Base-by-base conservation (phyloP, 2,888 invertebrate genomes). In the Nymphalis urticae region DNA sequence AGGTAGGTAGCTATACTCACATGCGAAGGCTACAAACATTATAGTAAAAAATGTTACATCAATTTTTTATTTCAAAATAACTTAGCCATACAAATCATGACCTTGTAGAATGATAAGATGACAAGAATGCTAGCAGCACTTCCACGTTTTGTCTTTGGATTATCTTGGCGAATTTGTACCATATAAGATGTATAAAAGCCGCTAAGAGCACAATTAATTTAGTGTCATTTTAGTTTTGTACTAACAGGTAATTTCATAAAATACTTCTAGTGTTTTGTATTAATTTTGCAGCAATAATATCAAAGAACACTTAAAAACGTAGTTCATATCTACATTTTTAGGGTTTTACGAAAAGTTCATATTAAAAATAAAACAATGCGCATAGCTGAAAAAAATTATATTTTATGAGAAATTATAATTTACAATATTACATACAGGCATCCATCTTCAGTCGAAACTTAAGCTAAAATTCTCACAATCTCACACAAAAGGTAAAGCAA, bases 391-490 rank as follows among this genome's bases (percentile, higher is more conserved):
- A 93, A 93, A 93, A 93, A 93, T 93, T 93, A 92, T 93, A 93
- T 93, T 93, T 93, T 93, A 93, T 93, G 93, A 93, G 93, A 93
- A 93, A 93, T 93, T 91, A 93, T 93, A 93, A 93, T 93, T 93
- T 93, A 93, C 93, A 93, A 93, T 93, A 93, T 93, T 93, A 91
- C 91, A 92, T 91, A 89, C 93, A 92, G 88, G 89, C 93, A 93
- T 92, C 90, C 93, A 88, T 93, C 93, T 87, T 92, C 93, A 92
- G 91, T 91, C 93, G 92, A 89, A 92, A 93, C 93, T 93, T 93
- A 93, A 92, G 93, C 93, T 93, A 93, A 92, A 92, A 91, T 88
- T 87, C 89, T 92, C 91, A 92, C 92, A 93, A 92, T 92, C 92
- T 90, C 92, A 92, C 93, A 90, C 92, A 92, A 92, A 92, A 93